These are phyloP conservation scores for Phalacrocorax carbo DNA, from an alignment of 2,113 vertebrate species.

Conservation along the genomic window DNA sequence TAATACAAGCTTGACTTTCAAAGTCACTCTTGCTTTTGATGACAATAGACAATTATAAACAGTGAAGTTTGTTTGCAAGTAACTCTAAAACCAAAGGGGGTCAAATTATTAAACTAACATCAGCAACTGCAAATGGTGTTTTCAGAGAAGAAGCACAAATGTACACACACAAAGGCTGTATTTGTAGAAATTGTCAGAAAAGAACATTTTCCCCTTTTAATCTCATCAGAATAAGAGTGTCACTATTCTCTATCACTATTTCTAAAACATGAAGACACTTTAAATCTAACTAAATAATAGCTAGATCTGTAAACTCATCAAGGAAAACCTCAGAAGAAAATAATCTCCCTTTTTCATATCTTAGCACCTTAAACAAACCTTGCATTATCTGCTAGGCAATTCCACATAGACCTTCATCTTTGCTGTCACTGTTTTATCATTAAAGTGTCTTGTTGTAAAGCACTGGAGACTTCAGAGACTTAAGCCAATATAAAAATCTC, in stretches of 20 bases:
- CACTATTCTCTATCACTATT: background rate
- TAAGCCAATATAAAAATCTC: constrained; percentile 41
- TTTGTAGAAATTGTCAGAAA: background rate
- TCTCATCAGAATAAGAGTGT: background rate
- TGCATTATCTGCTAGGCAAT: background rate
- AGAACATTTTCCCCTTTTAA: background rate
- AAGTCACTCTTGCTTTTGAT: background rate
- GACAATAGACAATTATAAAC: background rate
- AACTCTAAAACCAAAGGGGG: background rate
- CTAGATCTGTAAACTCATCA: background rate
- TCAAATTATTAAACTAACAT: background rate
- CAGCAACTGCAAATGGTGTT: background rate
- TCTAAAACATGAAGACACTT: background rate
- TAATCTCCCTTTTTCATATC: background rate
- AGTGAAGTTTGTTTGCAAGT: background rate
- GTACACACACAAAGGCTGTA: background rate
- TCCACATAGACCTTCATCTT: background rate
- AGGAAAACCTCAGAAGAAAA: background rate
- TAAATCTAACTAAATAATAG: background rate
- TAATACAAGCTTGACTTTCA: background rate
- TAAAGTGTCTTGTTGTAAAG: constrained; percentile 12
- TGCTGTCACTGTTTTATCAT: background rate
- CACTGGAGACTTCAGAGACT: constrained; percentile 27
- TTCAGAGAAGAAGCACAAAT: background rate
- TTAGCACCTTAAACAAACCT: background rate